phyloP scores from a whole-genome alignment of 2,888 invertebrate species.

The Dorcus hopei region DNA sequence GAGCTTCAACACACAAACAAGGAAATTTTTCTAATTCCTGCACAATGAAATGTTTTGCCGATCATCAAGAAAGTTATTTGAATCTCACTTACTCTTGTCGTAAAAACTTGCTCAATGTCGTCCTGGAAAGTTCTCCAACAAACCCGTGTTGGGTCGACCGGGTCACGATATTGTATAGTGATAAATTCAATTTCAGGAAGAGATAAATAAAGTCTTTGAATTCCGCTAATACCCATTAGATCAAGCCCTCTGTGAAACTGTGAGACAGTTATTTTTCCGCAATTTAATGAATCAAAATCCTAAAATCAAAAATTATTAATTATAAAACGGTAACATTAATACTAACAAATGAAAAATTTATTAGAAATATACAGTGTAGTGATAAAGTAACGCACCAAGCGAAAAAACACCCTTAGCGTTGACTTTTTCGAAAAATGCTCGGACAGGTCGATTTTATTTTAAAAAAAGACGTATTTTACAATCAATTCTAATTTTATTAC shows the following conservation, averaged over 20 bases:
- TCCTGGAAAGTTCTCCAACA: slow-evolving; percentile 77
- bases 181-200: slow-evolving; percentile 62
- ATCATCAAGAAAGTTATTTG: neutral
- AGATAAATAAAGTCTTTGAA: slow-evolving; percentile 56
- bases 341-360: too few species aligned
- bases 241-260: slow-evolving; percentile 72
- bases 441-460: too few species aligned
- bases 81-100: slow-evolving; percentile 36
- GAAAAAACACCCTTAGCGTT: too few species aligned
- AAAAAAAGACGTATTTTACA: too few species aligned
- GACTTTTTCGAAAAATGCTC: too few species aligned
- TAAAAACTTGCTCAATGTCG: slow-evolving; percentile 67
- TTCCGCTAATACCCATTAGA: slow-evolving; percentile 60
- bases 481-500: too few species aligned
- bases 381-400: too few species aligned
- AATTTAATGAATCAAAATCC: slow-evolving; percentile 67
- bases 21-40: slow-evolving; percentile 65
- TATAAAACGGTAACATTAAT: too few species aligned
- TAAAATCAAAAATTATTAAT: slow-evolving; percentile 34
- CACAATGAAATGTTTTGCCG: neutral
- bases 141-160: slow-evolving; percentile 63
- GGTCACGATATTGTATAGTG: slow-evolving; percentile 67
- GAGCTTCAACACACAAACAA: slow-evolving; percentile 53
- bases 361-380: too few species aligned
- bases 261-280: slow-evolving; percentile 65